Percentiles rank a stretch among this genome's conserved stretches.
phyloP scores from a whole-genome alignment of 1,140 invertebrate species.

The Ceratina japonica region DNA sequence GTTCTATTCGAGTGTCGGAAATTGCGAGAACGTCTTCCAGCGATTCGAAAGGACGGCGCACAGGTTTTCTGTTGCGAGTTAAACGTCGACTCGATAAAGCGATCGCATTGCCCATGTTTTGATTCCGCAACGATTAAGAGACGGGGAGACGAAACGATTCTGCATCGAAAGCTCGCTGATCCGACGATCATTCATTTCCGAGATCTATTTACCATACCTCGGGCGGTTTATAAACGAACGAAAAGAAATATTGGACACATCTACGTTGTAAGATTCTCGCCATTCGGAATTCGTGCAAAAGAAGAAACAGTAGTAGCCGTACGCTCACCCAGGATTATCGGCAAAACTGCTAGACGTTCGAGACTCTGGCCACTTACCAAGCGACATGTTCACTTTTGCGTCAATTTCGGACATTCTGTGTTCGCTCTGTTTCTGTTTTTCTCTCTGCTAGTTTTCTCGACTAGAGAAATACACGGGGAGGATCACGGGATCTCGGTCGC shows the following conservation, averaged over 20 bases:
- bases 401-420: constrained; percentile 76
- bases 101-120: constrained; percentile 1
- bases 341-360: constrained; percentile 54
- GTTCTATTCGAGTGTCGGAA: not conserved
- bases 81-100: constrained; percentile 3
- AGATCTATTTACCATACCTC: constrained; percentile 5
- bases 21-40: constrained; percentile 27
- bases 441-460: constrained; percentile 4
- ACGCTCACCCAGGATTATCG: constrained; percentile 68
- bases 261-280: constrained; percentile 51
- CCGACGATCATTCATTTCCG: not conserved
- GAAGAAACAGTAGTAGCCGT: constrained; percentile 61
- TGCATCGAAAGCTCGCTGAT: constrained; percentile 16
- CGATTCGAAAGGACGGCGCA: constrained; percentile 4
- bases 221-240: constrained; percentile 6
- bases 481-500: constrained; percentile 13
- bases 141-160: constrained; percentile 6
- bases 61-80: not conserved
- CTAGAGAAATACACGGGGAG: not conserved
- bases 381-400: constrained; percentile 79
- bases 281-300: constrained; percentile 67
- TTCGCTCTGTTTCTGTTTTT: constrained; percentile 27
- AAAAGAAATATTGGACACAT: constrained; percentile 55
- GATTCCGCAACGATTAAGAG: not conserved
- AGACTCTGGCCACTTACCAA: constrained; percentile 76